phyloP scores from a whole-genome alignment of 92 coral and sea anemone species.

The Actinostola sp. region DNA sequence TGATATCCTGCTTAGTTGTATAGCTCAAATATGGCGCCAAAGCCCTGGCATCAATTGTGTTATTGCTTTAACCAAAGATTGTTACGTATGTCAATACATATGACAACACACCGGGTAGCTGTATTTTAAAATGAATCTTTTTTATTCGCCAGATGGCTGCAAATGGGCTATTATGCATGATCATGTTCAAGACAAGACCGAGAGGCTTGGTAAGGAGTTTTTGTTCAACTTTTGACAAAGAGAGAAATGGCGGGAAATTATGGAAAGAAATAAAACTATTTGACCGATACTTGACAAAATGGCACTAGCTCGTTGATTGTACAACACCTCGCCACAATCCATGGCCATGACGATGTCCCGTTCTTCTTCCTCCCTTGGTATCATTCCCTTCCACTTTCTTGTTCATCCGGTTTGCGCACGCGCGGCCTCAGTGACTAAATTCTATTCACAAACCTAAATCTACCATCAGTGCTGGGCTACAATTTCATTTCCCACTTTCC shows the following conservation, averaged over 20 bases:
- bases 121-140: not conserved
- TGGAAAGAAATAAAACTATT: not conserved
- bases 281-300: not conserved
- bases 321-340: not conserved
- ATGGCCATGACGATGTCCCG: no score
- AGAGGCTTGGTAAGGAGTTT: constrained; percentile 62
- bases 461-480: no score
- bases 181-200: constrained; percentile 67
- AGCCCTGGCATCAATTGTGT: no score
- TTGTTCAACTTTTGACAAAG: not conserved
- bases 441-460: no score
- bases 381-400: no score
- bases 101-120: not conserved
- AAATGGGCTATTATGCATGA: constrained; percentile 62
- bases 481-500: no score
- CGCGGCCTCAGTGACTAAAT: no score
- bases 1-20: no score
- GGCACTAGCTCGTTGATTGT: not conserved
- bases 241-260: not conserved
- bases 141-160: constrained; percentile 61
- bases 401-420: no score
- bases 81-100: constrained; percentile 1
- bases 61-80: no score
- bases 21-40: no score
- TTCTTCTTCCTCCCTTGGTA: no score